Evolutionary conservation across 2,888 invertebrate species (phyloP).

Genomic region (Dryocosmus kuriphilus): DNA sequence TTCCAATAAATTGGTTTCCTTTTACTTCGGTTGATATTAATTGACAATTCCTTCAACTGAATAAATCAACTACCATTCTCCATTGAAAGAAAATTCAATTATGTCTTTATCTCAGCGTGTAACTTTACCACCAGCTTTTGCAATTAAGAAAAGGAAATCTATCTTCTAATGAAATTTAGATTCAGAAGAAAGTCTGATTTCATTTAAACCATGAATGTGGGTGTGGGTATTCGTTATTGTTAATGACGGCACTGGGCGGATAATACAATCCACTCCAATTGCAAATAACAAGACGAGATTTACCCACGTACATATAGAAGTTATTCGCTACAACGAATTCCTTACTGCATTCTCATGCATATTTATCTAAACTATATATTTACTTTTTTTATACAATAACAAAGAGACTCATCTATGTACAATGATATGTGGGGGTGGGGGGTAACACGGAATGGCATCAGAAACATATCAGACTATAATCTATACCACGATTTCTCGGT

Average conservation of each 20-base stretch:
- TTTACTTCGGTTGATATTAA: no score
- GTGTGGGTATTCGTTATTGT: neutral
- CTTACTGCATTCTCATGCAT: slow-evolving; percentile 36
- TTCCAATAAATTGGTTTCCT: no score
- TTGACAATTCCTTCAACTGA: neutral
- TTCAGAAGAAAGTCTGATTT: slow-evolving; percentile 26
- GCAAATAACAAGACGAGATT: slow-evolving; percentile 37
- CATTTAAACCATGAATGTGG: neutral
- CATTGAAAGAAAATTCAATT: neutral
- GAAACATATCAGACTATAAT: neutral
- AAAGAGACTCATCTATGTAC: neutral
- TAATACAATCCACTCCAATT: slow-evolving; percentile 37
- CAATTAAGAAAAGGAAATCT: slow-evolving; percentile 17
- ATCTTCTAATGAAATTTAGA: slow-evolving; percentile 32
- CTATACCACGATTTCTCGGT: neutral
- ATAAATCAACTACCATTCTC: neutral
- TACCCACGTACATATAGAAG: slow-evolving; percentile 26
- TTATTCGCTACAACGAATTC: slow-evolving; percentile 34
- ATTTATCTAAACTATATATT: no score
- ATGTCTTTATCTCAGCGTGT: neutral
- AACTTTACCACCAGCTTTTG: neutral
- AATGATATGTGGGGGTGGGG: neutral
- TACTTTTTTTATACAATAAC: no score
- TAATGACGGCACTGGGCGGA: slow-evolving; percentile 24
- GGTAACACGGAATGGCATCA: slow-evolving; percentile 4